phyloP scores from a whole-genome alignment of 1,140 invertebrate genomes.

The Lasaia peninsularis region DNA sequence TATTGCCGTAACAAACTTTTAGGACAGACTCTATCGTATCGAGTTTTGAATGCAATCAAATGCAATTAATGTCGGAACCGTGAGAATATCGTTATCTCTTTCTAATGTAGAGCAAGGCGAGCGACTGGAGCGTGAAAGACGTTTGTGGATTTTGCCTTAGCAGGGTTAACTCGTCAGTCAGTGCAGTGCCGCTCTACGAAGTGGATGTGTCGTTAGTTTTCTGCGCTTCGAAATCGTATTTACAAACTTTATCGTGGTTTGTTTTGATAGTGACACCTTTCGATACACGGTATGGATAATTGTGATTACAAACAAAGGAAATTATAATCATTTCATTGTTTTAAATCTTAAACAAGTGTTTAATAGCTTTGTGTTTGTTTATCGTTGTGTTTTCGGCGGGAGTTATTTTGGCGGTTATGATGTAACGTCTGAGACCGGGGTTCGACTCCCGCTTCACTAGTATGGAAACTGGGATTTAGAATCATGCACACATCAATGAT shows the following conservation, averaged over 20 bases:
- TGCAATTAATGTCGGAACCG: slow-evolving; percentile 32
- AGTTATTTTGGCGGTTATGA: slow-evolving; percentile 68
- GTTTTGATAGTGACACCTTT: slow-evolving; percentile 50
- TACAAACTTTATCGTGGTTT: slow-evolving; percentile 67
- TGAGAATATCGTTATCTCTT: slow-evolving; percentile 34
- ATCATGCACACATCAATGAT: slow-evolving; percentile 71
- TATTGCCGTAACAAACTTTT: slow-evolving; percentile 21
- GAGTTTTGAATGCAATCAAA: slow-evolving; percentile 34
- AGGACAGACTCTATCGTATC: slow-evolving; percentile 35
- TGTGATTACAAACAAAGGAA: slow-evolving; percentile 22
- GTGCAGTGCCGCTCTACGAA: slow-evolving; percentile 42
- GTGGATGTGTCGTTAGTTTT: slow-evolving; percentile 29
- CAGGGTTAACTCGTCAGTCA: slow-evolving; percentile 31
- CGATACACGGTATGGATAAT: slow-evolving; percentile 28
- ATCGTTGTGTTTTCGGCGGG: slow-evolving; percentile 38
- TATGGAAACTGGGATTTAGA: slow-evolving; percentile 42
- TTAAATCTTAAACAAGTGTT: slow-evolving; percentile 20
- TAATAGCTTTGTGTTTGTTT: slow-evolving; percentile 59
- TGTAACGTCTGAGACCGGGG: slow-evolving; percentile 58
- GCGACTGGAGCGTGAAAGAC: slow-evolving; percentile 5
- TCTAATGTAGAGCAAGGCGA: slow-evolving; percentile 26
- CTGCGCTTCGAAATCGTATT: slow-evolving; percentile 45
- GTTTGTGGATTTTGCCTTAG: slow-evolving; percentile 9
- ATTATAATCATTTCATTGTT: slow-evolving; percentile 18
- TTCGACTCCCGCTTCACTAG: slow-evolving; percentile 46